Evolutionary conservation across 2,113 vertebrate genomes (phyloP), one percentile per base, ranked within the genome.

Genomic region (Athene cunicularia): DNA sequence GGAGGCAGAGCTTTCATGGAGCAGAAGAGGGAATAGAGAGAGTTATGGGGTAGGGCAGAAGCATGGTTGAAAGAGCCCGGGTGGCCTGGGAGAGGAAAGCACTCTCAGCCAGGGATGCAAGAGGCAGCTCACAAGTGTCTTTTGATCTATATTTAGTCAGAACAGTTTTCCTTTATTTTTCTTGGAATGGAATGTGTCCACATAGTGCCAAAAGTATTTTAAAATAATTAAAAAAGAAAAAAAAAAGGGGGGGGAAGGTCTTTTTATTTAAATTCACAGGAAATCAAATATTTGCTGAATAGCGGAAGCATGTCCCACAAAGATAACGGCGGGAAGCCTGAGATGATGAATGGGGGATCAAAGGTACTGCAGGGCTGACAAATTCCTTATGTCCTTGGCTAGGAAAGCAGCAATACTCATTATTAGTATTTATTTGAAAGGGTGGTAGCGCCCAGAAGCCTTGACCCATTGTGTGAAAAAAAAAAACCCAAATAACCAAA

Each of bases 261-360:
- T 95, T 97, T 96, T 96, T 37, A 97, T 95, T 92, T 91, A 79
- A 75, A 95, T 95, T 90, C 85, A 81, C 94, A 97, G 96, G 97
- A 98, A 98, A 97, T 96, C 72, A 96, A 97, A 89, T 93, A 93
- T 95, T 89, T 97, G 96, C 94, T 62, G 93, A 70, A 53, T 37
- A 43, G 88, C 92, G 97, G 97, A 98, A 98, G 95, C 41, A 8
- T 97, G 95, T 83, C 95, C 90, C 62, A 66, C 81, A 70, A 27
- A 96, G 97, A 98, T 98, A 97, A 98, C 2, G 22, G 12, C 1
- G 49, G 83, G 96, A 96, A 97, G 94, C 43, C 63, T 3, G 1
- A 39, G 96, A 95, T 71, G 95, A 96, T 90, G 91, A 62, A 92
- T 43, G 74, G 17, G 26, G 55, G 49, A 96, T 94, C 96, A 97